These are phyloP conservation scores for Illadopsis cleaveri DNA, from an alignment of 2,113 vertebrate genomes.

Conservation along the genomic window DNA sequence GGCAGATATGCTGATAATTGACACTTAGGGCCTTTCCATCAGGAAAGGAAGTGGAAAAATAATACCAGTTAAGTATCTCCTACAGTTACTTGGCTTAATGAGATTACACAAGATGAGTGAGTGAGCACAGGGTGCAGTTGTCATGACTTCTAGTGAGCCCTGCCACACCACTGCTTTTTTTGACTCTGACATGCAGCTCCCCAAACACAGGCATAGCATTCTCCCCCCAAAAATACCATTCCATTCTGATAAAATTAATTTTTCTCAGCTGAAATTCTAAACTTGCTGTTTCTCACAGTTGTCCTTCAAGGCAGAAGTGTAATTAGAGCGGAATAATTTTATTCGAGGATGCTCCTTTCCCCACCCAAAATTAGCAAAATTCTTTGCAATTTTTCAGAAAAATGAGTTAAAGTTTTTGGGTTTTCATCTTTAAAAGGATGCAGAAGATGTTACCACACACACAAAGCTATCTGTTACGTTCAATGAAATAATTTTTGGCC, in stretches of 20 bases:
- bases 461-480: background rate
- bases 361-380: background rate
- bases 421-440: background rate
- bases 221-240: accelerated
- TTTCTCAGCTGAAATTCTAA: background rate
- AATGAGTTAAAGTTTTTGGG: background rate
- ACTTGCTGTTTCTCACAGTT: background rate
- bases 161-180: background rate
- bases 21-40: background rate
- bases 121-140: background rate
- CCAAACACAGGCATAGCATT: background rate
- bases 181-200: background rate
- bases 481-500: background rate
- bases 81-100: background rate
- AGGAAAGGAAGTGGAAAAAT: background rate
- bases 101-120: background rate
- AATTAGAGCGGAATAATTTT: slow-evolving; percentile 7
- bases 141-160: background rate
- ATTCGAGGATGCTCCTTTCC: background rate
- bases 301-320: background rate
- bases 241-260: background rate
- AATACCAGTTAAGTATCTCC: background rate
- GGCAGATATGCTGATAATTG: background rate
- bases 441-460: background rate
- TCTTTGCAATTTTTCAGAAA: background rate